Evolutionary conservation across 2,113 vertebrate genomes (phyloP), one percentile per base, ranked within the genome.

Genomic region (Thunnus thynnus): DNA sequence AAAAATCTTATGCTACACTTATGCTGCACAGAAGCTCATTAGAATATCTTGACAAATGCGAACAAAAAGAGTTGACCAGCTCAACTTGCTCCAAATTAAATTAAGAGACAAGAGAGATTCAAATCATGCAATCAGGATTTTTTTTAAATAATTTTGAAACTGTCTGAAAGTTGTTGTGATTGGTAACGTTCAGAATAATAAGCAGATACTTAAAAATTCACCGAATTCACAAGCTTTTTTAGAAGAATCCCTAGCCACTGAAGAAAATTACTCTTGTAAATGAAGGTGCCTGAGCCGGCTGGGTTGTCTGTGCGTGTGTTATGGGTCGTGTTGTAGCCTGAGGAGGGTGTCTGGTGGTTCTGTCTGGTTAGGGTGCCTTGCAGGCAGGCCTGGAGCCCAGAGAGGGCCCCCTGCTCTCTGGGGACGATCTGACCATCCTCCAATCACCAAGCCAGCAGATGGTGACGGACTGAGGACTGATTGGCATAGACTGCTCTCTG

Each of bases 291-390:
- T 60, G 36, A 68, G 51, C 36, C 7, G 36, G 36, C 36, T 60
- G 68, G 54, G 4, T 48, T n/a, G 3, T n/a, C 44, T 41, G 67
- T 51, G 71, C 52, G 47, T 30, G 25, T 70, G 69, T 72, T 52
- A 54, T 18, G 44, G 84, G 81, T 82, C 82, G 50, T 2, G 6
- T 17, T 36, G 54, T 80, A 80, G 86, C 85, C 79, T 18, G 64
- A 73, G 87, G 88, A 78, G 36, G 68, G 48, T 73, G 90, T 93
- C 88, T 90, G 87, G 86, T 64, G 82, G 41, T 47, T 54, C 58
- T 87, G 85, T 92, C 86, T 87, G 87, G 62, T 84, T 67, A 36
- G 14, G 78, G 67, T 65, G 52, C 84, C 75, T 86, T 10, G 46
- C 44, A 79, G 91, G 77, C 76, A 90, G 83, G 73, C 89, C 84